Conservation (phyloP, 2,888 invertebrate species). For the Temnothorax ravouxi region DNA sequence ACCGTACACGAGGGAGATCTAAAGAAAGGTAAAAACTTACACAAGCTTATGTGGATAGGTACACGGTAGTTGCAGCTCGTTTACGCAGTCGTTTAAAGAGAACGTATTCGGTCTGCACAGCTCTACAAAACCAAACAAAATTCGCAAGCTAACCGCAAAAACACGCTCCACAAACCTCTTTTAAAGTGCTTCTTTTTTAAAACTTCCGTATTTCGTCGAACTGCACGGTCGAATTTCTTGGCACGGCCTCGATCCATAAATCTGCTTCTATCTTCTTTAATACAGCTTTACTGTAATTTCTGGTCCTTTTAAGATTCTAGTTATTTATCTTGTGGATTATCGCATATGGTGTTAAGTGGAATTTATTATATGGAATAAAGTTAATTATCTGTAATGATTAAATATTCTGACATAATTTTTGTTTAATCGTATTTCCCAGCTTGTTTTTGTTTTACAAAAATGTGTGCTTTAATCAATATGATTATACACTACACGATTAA, state of each 20-base stretch:
- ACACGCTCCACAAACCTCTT: background rate
- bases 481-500: background rate
- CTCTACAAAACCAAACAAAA: conserved; percentile 22
- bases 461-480: background rate
- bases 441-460: background rate
- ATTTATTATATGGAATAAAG: background rate
- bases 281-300: background rate
- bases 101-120: background rate
- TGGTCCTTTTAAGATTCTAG: background rate
- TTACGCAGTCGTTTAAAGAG: conserved; percentile 41
- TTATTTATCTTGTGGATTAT: background rate
- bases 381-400: background rate
- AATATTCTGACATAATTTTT: background rate
- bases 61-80: conserved; percentile 20
- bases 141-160: conserved; percentile 22
- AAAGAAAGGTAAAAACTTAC: conserved; percentile 41
- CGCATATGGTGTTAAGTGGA: background rate
- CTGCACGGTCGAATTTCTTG: background rate
- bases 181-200: background rate
- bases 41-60: background rate
- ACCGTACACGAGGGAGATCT: conserved; percentile 22
- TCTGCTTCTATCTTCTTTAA: background rate
- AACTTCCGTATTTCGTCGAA: background rate
- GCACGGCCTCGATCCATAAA: background rate
- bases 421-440: background rate